Percentiles rank a stretch among this genome's conserved stretches.
These are phyloP conservation scores for Stegastes partitus DNA, from an alignment of 2,113 vertebrate genomes.

Conservation along the genomic window DNA sequence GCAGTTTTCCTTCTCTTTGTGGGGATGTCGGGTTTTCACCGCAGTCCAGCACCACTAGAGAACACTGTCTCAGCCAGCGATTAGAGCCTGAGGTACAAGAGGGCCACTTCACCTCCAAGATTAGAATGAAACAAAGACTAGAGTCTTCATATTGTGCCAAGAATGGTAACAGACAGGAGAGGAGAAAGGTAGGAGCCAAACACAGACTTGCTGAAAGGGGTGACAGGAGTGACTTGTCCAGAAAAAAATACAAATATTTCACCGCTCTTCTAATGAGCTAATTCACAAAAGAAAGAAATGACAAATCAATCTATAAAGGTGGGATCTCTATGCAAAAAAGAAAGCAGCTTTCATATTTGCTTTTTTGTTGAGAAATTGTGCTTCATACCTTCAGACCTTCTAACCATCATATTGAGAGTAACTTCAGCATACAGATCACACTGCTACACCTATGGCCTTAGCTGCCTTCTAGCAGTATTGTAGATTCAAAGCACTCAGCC, in stretches of 20 bases:
- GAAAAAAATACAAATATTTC: slow-evolving; percentile 12
- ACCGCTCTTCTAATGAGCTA: slow-evolving; percentile 10
- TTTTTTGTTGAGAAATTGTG: slow-evolving; percentile 13
- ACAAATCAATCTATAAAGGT: slow-evolving; percentile 4
- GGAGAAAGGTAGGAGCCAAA: slow-evolving; percentile 53
- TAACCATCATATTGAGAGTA: slow-evolving; percentile 27
- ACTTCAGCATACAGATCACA: slow-evolving; percentile 53
- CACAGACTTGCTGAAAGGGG: slow-evolving; percentile 48
- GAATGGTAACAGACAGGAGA: slow-evolving; percentile 56
- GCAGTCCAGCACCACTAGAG: slow-evolving; percentile 69
- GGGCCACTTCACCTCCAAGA: slow-evolving; percentile 78
- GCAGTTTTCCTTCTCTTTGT: slow-evolving; percentile 74
- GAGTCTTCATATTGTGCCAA: slow-evolving; percentile 71
- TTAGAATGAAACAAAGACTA: slow-evolving; percentile 75
- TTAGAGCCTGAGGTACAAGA: slow-evolving; percentile 71
- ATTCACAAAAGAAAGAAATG: slow-evolving; percentile 15
- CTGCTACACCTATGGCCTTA: slow-evolving; percentile 52
- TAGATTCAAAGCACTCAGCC: slow-evolving; percentile 59
- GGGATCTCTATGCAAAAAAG: background rate
- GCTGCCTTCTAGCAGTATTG: slow-evolving; percentile 47
- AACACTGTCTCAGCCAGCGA: slow-evolving; percentile 75
- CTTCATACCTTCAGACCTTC: slow-evolving; percentile 18
- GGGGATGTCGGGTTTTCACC: slow-evolving; percentile 65
- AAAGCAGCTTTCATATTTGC: background rate
- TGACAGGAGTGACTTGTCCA: slow-evolving; percentile 60